These are phyloP conservation scores for Salmo trutta DNA, from an alignment of 2,797 vertebrate species.

Conservation along the genomic window DNA sequence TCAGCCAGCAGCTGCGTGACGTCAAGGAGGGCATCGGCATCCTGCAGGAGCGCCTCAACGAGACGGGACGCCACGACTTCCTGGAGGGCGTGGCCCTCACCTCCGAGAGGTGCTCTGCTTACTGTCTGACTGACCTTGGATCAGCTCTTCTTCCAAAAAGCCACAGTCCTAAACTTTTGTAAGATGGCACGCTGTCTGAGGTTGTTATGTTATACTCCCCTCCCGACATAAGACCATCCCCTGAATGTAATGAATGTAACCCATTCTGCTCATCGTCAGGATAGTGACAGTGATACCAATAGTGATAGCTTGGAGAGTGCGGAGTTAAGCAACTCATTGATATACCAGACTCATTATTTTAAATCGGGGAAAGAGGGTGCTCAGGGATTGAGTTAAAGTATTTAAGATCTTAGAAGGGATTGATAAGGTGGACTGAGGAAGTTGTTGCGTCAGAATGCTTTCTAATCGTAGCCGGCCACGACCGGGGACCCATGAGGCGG, in stretches of 20 bases:
- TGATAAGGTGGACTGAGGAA: conserved; percentile 30
- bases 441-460: neutral
- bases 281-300: neutral
- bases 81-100: conserved; percentile 88
- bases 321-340: too few species aligned
- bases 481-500: too few species aligned
- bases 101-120: conserved; percentile 83
- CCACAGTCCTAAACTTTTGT: conserved; percentile 14
- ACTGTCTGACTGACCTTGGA: conserved; percentile 7
- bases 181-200: conserved; percentile 15
- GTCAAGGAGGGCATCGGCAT: conserved; percentile 96
- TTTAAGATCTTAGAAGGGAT: conserved; percentile 47
- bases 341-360: too few species aligned
- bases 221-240: neutral
- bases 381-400: conserved; percentile 9
- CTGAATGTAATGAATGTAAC: conserved; percentile 1
- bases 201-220: neutral
- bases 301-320: neutral
- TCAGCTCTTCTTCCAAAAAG: conserved; percentile 5
- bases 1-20: conserved; percentile 94
- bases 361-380: too few species aligned
- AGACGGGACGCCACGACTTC: conserved; percentile 87
- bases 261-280: neutral
- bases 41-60: conserved; percentile 91
- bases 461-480: too few species aligned